Evolutionary conservation across 1,140 invertebrate species (phyloP).

Genomic region (Eriosoma lanigerum): DNA sequence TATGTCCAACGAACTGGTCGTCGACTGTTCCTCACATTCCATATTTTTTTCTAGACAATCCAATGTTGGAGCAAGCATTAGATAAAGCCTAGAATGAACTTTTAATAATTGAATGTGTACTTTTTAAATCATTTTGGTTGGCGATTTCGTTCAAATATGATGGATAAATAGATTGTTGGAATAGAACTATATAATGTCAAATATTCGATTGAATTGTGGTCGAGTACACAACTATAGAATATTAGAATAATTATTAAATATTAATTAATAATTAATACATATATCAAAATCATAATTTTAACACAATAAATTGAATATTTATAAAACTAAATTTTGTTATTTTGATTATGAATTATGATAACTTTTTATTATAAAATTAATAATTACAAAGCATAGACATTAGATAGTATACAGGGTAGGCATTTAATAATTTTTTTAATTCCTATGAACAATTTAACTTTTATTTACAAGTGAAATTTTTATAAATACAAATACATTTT

Average conservation of each 20-base stretch:
- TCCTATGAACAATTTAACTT: no score
- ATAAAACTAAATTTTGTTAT: conserved; percentile 35
- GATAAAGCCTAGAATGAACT: background rate
- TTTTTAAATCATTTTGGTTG: conserved; percentile 29
- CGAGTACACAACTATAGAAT: background rate
- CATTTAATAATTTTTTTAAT: background rate
- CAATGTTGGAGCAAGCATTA: background rate
- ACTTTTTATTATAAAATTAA: background rate
- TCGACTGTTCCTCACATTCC: conserved; percentile 19
- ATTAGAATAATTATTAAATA: no score
- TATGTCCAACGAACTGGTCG: conserved; percentile 59
- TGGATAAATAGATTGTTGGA: no score
- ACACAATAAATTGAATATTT: background rate
- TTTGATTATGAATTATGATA: conserved; percentile 20
- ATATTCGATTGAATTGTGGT: no score
- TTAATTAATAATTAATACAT: no score
- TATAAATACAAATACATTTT: no score
- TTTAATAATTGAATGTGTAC: background rate
- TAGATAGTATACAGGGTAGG: background rate
- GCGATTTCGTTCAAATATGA: no score
- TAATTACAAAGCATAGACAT: background rate
- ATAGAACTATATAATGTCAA: background rate
- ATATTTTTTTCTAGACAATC: background rate
- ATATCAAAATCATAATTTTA: background rate
- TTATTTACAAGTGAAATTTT: no score